Evolutionary conservation across 2,113 vertebrate genomes (phyloP), one percentile per base, ranked within the genome.

Genomic region (Neolamprologus modestus): DNA sequence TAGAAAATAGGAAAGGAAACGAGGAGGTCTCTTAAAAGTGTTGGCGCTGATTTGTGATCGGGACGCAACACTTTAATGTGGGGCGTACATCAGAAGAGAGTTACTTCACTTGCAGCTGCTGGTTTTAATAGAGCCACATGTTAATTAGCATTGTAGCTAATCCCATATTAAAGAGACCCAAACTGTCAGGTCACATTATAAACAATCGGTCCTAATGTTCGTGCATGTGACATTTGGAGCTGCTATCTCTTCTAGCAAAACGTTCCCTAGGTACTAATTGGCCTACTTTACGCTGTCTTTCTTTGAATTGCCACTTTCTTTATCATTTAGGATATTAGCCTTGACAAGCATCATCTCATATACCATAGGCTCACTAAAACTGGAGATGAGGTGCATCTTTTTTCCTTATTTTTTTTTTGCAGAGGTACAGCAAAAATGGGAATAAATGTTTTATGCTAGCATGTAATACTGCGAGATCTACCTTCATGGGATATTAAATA

Each of bases 141-240:
- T 96, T 97, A 97, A 96, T 97, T 97, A 97, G 95, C 89, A 95
- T 95, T 96, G 94, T 94, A 94, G 94, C 96, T 97, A 97, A 97
- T 96, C 95, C 96, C 91, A 94, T 96, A 96, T 96, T 96, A 95
- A 93, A 96, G 95, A 94, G 93, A 96, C 94, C 94, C 92, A 95
- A 96, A 96, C 96, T 97, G 96, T 97, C 96, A 97, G 96, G 96
- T 96, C 96, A 96, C 90, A 97, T 97, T 97, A 97, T 95, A 97
- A 96, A 97, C 95, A 97, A 96, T 95, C 90, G 91, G 94, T 89
- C 94, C 94, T 92, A 95, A 94, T 93, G 93, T 94, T 89, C 71
- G 81, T 87, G 92, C 93, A 85, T 94, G 95, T 96, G 96, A 96
- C 96, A 96, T 96, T 96, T 95, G 76, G 95, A 94, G 93, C 93